Percentiles rank a stretch among this genome's conserved stretches.
Evolutionary conservation across 2,797 vertebrate species (phyloP).

Genomic region (Pangasius djambal): DNA sequence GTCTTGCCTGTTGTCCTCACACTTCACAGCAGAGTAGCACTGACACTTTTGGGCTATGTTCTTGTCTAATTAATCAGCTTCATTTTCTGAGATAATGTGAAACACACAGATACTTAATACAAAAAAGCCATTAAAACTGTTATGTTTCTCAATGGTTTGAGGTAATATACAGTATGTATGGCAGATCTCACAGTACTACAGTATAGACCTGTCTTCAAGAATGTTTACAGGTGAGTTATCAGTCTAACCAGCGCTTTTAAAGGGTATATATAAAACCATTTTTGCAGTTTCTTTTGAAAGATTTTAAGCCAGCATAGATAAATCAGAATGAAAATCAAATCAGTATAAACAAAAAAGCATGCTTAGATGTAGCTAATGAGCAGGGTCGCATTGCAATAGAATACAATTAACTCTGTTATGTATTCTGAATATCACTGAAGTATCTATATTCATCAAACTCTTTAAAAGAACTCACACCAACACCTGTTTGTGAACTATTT

Average conservation of each 20-base stretch:
- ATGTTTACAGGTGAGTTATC: neutral
- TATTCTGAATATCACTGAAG: neutral
- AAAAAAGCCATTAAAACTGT: constrained; percentile 11
- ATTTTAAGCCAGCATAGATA: neutral
- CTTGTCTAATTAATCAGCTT: neutral
- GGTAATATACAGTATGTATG: neutral
- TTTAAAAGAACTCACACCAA: neutral
- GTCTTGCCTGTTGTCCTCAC: neutral
- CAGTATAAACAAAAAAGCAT: neutral
- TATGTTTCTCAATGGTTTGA: neutral
- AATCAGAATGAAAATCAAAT: neutral
- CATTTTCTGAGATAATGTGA: neutral
- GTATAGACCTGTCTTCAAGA: neutral
- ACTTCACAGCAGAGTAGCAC: constrained; percentile 60
- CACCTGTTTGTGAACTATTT: neutral
- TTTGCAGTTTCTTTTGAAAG: neutral
- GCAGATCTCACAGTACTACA: neutral
- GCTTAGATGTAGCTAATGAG: neutral
- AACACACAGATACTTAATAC: constrained; percentile 72
- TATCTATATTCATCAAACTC: neutral
- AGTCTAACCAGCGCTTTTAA: neutral
- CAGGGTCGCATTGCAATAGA: neutral
- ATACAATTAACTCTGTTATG: neutral
- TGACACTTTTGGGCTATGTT: neutral
- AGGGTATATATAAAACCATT: neutral